A percentile compares a stretch with the other conserved stretches of the same genome.
These are phyloP conservation scores for Philaenus spumarius DNA, from an alignment of 1,140 invertebrate genomes.

Conservation along the genomic window DNA sequence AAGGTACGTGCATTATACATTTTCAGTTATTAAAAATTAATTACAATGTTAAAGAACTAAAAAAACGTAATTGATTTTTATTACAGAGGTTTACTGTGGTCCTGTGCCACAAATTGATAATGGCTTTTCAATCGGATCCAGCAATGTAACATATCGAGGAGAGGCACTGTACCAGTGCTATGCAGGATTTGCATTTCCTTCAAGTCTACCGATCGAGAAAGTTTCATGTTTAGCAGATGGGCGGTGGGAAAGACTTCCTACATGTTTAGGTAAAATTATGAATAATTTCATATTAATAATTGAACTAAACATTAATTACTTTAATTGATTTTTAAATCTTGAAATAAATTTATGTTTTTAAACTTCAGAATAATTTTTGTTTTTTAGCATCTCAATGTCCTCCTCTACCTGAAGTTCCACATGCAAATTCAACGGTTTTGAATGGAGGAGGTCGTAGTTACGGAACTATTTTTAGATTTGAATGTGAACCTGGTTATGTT, in stretches of 20 bases:
- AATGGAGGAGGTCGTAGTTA: conserved; percentile 91
- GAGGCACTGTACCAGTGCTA: conserved; percentile 94
- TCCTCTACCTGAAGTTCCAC: conserved; percentile 77
- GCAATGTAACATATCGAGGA: conserved; percentile 90
- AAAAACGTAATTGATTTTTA: conserved; percentile 11
- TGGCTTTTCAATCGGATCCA: conserved; percentile 90
- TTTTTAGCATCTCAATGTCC: conserved; percentile 82
- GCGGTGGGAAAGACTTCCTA: conserved; percentile 84
- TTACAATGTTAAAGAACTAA: conserved; percentile 2
- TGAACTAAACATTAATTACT: conserved; percentile 11
- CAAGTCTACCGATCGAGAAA: conserved; percentile 77
- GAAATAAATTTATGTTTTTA: conserved; percentile 41
- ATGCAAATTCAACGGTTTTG: conserved; percentile 81
- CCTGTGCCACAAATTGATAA: conserved; percentile 97
- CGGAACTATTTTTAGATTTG: conserved; percentile 89
- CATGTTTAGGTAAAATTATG: conserved; percentile 66
- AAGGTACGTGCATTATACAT: conserved; percentile 48
- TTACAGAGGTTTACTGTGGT: conserved; percentile 90
- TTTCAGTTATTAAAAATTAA: neutral
- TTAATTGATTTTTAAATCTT: neutral
- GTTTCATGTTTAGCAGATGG: conserved; percentile 84
- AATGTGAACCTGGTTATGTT: conserved; percentile 90
- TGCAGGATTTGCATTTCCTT: conserved; percentile 90
- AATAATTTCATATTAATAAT: conserved; percentile 1
- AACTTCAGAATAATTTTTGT: conserved; percentile 32